Base-by-base conservation (phyloP, 2,888 invertebrate genomes). In the Platynereis dumerilii region DNA sequence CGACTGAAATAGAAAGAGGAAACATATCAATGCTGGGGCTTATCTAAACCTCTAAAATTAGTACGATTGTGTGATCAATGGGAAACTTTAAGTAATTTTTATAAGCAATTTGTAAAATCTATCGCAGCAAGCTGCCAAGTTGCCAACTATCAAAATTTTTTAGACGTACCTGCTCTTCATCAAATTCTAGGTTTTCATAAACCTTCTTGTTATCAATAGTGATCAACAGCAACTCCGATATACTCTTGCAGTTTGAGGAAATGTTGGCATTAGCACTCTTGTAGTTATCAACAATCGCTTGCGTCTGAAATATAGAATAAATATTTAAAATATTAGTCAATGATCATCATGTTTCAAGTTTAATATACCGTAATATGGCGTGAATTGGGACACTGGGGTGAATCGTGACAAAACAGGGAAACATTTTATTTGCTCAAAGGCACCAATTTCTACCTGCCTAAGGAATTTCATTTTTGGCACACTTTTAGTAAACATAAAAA, bases 281-380 rank as follows among this genome's bases (percentile, higher is more conserved):
- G 81, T 94, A 95, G 20, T 91, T 89, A 65, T 92, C 91, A 5
- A 94, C 86, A 74, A 91, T 91, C 68, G 90, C 89, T 87, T 93
- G 83, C 52, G 80, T 76, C 72, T 77, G 55, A 53, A 65, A 57
- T n/a, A 56, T 20, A 17, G 26, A 39, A 26, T 34, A 56, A 24
- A 27, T 17, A 24, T 42, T 42, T 15, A 52, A 20, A 52, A 22
- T 52, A 22, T 10, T 22, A 22, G 17, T 52, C 3, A 52, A 10
- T 52, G 20, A 10, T 52, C 44, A 42, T 42, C 44, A 42, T 15
- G 44, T 42, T 12, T 17, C 17, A 42, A 22, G 24, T 52, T 52
- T 7, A 52, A 12, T 34, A 12, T 34, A 34, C 34, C 34, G 12
- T 12, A 34, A 5, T 34, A 34, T 34, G 34, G 34, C 5, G 34